Base-by-base conservation (phyloP, 2,113 vertebrate genomes). In the Probosciger aterrimus region DNA sequence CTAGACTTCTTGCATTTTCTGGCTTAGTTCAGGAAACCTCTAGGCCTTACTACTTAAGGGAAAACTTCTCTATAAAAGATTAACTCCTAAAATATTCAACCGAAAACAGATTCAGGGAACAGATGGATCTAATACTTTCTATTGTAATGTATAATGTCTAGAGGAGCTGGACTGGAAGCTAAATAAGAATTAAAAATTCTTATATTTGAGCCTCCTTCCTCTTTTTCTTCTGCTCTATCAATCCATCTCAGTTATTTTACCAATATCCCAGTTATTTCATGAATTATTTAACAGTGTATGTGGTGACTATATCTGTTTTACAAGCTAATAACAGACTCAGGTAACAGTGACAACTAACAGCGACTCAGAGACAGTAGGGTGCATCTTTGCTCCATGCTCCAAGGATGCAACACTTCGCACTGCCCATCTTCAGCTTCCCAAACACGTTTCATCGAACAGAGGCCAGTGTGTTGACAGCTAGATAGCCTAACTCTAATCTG, bases 311-410 rank as follows among this genome's bases (percentile, higher is more conserved):
- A 69, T 28, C 10, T 50, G 27, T 68, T 53, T 82, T 41, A 4
- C 27, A 76, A 89, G 71, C 14, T 5, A 89, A 10, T 33, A 71
- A 15, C 18, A 50, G n/a, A 46, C 11, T 1, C 9, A 78, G 35
- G 17, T 6, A 78, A 73, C 18, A 70, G 30, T 0, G 3, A 91
- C 59, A 86, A 30, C 31, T 44, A 71, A 22, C n/a, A 86, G 55
- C 3, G 6, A 81, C 86, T 65, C 82, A 35, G 95, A 85, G 88
- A 93, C 93, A 91, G 92, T 47, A 96, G 96, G 74, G 96, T 95
- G 93, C 95, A 95, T 94, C 88, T 96, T 88, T 96, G 96, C 88
- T 90, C 93, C 82, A 76, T 30, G 50, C 60, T 95, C 76, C 64
- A 93, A 88, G 52, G 64, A 95, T 35, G 43, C 76, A 90, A 86